Evolutionary conservation across 2,797 vertebrate genomes (phyloP).

Genomic region (Microctenopoma steveboyesi): DNA sequence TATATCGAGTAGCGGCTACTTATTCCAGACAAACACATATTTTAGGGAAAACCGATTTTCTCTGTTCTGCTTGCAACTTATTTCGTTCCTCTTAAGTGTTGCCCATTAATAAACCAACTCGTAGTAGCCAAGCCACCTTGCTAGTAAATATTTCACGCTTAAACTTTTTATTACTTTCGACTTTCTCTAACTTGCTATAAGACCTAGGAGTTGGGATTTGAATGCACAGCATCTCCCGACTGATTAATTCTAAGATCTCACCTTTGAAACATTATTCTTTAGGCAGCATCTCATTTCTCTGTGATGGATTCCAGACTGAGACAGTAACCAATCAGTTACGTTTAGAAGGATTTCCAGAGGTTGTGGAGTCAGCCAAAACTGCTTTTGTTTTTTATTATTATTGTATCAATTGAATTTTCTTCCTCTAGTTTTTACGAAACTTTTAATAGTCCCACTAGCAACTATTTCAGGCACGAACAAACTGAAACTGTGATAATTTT

Average conservation of each 20-base stretch:
- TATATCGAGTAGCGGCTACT: slow-evolving; percentile 12
- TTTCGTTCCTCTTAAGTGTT: slow-evolving; percentile 19
- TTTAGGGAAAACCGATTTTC: slow-evolving; percentile 27
- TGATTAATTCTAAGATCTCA: slow-evolving; percentile 54
- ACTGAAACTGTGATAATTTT: background rate
- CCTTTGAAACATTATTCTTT: slow-evolving; percentile 45
- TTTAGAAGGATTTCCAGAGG: slow-evolving; percentile 25
- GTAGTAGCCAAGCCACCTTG: slow-evolving; percentile 17
- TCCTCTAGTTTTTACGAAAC: background rate
- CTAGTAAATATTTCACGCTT: slow-evolving; percentile 21
- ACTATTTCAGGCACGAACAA: background rate
- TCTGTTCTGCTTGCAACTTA: slow-evolving; percentile 8
- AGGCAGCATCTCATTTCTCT: slow-evolving; percentile 34
- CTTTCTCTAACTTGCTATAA: slow-evolving; percentile 29
- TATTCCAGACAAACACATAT: slow-evolving; percentile 27
- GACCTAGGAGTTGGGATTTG: slow-evolving; percentile 32
- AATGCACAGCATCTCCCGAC: slow-evolving; percentile 35
- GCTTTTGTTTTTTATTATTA: slow-evolving; percentile 14
- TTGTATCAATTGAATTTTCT: slow-evolving; percentile 12
- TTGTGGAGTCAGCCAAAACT: slow-evolving; percentile 23
- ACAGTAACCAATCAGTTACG: slow-evolving; percentile 47
- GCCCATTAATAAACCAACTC: slow-evolving; percentile 10
- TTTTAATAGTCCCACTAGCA: background rate
- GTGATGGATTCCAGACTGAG: slow-evolving; percentile 41
- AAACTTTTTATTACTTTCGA: slow-evolving; percentile 29